Evolutionary conservation across 1,140 invertebrate genomes (phyloP).

Genomic region (Branchinecta lynchi): DNA sequence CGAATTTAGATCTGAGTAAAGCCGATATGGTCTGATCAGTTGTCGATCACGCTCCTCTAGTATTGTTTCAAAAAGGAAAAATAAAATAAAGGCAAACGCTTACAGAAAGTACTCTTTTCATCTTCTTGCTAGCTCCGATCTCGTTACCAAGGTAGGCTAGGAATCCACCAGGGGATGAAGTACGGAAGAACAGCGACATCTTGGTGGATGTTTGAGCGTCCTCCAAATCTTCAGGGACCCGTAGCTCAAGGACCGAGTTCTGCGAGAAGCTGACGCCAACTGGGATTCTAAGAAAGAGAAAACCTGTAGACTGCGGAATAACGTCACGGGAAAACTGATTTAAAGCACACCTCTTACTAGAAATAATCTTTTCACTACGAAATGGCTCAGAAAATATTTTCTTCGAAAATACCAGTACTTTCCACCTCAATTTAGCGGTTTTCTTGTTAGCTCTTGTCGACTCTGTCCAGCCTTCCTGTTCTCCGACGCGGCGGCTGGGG

Average conservation of each 20-base stretch:
- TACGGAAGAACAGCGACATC: constrained; percentile 71
- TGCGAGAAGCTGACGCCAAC: constrained; percentile 70
- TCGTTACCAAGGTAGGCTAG: constrained; percentile 80
- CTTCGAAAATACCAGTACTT: too few relatives aligned
- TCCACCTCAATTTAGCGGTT: too few relatives aligned
- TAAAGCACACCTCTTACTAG: too few relatives aligned
- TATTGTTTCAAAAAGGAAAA: background rate
- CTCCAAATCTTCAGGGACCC: constrained; percentile 64
- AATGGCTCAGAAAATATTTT: too few relatives aligned
- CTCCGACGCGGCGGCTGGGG: too few relatives aligned
- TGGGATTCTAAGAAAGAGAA: constrained; percentile 35
- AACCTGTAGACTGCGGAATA: background rate
- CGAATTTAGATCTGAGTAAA: too few relatives aligned
- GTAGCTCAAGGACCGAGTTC: constrained; percentile 63
- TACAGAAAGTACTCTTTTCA: constrained; percentile 45
- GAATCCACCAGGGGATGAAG: constrained; percentile 59
- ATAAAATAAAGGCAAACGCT: constrained; percentile 16
- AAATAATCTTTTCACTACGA: too few relatives aligned
- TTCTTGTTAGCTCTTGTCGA: too few relatives aligned
- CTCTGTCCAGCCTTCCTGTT: too few relatives aligned
- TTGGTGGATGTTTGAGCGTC: constrained; percentile 67
- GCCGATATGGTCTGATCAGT: too few relatives aligned
- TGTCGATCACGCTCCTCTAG: background rate
- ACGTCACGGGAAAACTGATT: too few relatives aligned
- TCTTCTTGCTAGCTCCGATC: constrained; percentile 42